These are phyloP conservation scores for Siderastrea radians DNA, from an alignment of 92 coral and sea anemone genomes.

Conservation along the genomic window DNA sequence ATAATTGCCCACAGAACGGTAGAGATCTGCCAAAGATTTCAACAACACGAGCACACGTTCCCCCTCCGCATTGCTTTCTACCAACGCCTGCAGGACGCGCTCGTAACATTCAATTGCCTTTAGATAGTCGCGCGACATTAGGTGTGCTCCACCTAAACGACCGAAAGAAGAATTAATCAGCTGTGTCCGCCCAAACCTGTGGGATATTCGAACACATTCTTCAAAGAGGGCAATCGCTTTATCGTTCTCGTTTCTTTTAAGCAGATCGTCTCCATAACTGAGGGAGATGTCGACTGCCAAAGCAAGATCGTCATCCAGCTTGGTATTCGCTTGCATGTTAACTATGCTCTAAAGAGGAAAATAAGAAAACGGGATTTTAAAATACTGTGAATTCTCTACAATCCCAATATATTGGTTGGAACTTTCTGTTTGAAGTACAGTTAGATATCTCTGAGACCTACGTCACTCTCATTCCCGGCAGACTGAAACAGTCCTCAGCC, in stretches of 20 bases:
- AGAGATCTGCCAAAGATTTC: conserved; percentile 19
- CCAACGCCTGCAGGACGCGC: neutral
- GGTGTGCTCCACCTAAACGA: conserved; percentile 10
- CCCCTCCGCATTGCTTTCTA: neutral
- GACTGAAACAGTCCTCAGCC: no score
- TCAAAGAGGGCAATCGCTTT: conserved; percentile 7
- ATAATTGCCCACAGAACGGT: conserved; percentile 3
- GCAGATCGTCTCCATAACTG: conserved; percentile 7
- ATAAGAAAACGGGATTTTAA: neutral
- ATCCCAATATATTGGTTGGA: no score
- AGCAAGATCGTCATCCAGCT: neutral
- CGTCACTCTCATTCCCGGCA: no score
- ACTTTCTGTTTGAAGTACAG: no score
- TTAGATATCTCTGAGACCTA: no score
- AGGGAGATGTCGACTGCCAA: conserved; percentile 21
- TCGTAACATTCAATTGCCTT: conserved; percentile 16
- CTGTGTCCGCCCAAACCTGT: neutral
- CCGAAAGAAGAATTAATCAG: neutral
- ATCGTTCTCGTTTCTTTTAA: neutral
- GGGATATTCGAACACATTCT: conserved; percentile 11
- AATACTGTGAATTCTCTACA: neutral
- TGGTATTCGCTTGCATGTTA: neutral
- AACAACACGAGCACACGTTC: neutral
- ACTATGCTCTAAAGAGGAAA: neutral
- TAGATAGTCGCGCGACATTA: conserved; percentile 2